Conservation (phyloP, 2,888 invertebrate genomes). For the Tetrapedia diversipes region DNA sequence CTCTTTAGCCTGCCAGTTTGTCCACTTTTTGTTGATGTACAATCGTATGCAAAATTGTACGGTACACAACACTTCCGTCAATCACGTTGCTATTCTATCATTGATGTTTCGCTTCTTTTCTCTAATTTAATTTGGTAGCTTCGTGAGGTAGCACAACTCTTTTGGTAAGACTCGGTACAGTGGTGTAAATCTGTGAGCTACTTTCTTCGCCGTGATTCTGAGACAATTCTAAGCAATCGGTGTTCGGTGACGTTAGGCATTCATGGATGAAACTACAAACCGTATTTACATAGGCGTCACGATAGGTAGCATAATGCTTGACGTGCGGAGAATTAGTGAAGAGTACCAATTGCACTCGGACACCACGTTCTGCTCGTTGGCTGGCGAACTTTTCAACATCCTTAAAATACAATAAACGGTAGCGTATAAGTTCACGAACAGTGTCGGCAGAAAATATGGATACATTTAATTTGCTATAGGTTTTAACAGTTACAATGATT, state of each 20-base stretch:
- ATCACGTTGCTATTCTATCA: slow-evolving; percentile 32
- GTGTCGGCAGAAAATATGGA: too few species aligned
- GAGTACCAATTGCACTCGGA: slow-evolving; percentile 85
- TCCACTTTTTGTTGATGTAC: slow-evolving; percentile 8
- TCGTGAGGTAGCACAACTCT: slow-evolving; percentile 74
- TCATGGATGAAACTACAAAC: slow-evolving; percentile 86
- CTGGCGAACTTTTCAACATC: slow-evolving; percentile 88
- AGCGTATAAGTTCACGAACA: not conserved
- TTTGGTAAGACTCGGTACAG: slow-evolving; percentile 70
- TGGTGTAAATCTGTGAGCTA: slow-evolving; percentile 49
- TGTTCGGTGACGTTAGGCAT: slow-evolving; percentile 81
- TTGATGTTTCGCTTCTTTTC: not conserved
- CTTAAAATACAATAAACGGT: slow-evolving; percentile 73
- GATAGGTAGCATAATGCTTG: slow-evolving; percentile 87
- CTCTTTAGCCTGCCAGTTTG: slow-evolving; percentile 43
- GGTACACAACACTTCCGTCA: slow-evolving; percentile 10
- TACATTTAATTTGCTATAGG: not conserved
- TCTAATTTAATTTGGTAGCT: slow-evolving; percentile 57
- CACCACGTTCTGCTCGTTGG: slow-evolving; percentile 85
- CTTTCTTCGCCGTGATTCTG: slow-evolving; percentile 47
- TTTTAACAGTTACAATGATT: not conserved
- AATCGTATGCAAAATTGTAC: slow-evolving; percentile 12
- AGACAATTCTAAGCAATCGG: slow-evolving; percentile 34
- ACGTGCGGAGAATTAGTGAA: slow-evolving; percentile 91
- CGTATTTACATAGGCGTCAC: slow-evolving; percentile 85